These are phyloP conservation scores for Coreius guichenoti DNA, from an alignment of 2,797 vertebrate genomes.

Conservation along the genomic window DNA sequence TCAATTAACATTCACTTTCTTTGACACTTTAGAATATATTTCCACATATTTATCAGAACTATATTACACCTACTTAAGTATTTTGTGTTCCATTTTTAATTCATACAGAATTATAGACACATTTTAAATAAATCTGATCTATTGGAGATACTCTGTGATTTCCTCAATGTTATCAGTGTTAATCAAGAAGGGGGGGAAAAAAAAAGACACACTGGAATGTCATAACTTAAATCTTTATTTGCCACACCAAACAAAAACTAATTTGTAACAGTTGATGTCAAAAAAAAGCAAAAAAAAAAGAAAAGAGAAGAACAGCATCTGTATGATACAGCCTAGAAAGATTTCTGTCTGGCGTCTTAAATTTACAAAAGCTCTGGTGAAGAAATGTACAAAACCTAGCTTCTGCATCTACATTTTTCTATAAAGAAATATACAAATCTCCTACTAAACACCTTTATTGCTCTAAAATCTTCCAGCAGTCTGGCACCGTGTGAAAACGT, in stretches of 20 bases:
- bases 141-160: not conserved
- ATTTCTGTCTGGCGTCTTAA: slow-evolving; percentile 73
- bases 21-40: too few species aligned
- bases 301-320: slow-evolving; percentile 52
- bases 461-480: slow-evolving; percentile 76
- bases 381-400: slow-evolving; percentile 79
- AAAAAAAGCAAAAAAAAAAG: slow-evolving; percentile 54
- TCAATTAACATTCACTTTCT: too few species aligned
- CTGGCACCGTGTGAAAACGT: slow-evolving; percentile 68
- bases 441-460: slow-evolving; percentile 81
- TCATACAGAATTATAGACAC: too few species aligned
- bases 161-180: too few species aligned
- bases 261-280: slow-evolving; percentile 83
- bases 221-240: slow-evolving; percentile 92
- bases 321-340: slow-evolving; percentile 78
- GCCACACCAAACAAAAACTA: slow-evolving; percentile 81
- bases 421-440: slow-evolving; percentile 86
- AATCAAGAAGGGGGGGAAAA: not conserved
- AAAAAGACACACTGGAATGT: slow-evolving; percentile 44
- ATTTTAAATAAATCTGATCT: too few species aligned
- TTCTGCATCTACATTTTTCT: slow-evolving; percentile 71
- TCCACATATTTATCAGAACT: too few species aligned
- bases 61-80: too few species aligned
- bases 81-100: too few species aligned
- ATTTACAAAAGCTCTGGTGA: slow-evolving; percentile 81